These are phyloP conservation scores for Solenopsis invicta DNA, from an alignment of 1,140 invertebrate species.

Conservation along the genomic window DNA sequence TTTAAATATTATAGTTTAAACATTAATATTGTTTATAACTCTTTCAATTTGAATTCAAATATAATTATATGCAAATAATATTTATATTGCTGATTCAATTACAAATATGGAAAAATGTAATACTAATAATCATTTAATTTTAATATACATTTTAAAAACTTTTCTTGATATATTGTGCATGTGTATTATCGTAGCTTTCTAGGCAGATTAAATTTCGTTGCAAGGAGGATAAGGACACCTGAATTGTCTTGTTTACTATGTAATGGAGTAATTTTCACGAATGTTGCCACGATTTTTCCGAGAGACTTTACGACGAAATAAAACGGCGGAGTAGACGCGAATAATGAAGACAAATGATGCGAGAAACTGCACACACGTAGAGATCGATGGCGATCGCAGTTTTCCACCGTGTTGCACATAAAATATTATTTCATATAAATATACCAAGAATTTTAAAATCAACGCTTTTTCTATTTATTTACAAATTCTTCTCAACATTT, in stretches of 20 bases:
- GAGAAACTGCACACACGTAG: slow-evolving; percentile 51
- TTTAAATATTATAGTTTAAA: too few relatives aligned
- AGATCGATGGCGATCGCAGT: not conserved
- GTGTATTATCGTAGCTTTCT: not conserved
- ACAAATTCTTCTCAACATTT: not conserved
- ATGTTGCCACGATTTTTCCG: slow-evolving; percentile 44
- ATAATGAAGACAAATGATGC: slow-evolving; percentile 77
- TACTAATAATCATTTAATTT: not conserved
- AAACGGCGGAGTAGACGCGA: slow-evolving; percentile 34
- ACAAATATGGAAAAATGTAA: not conserved
- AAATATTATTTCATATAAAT: slow-evolving; percentile 9
- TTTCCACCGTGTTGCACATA: not conserved
- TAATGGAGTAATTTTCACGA: slow-evolving; percentile 21
- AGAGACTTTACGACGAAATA: slow-evolving; percentile 23
- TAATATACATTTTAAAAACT: not conserved
- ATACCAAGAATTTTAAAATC: not conserved
- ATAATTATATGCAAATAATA: not conserved
- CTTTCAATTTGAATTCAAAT: not conserved
- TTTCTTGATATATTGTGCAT: not conserved
- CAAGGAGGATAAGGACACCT: not conserved
- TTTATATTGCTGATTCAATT: not conserved
- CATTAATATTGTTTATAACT: not conserved
- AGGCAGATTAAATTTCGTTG: not conserved
- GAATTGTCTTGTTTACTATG: not conserved
- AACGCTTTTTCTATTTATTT: not conserved